Evolutionary conservation across 1,140 invertebrate genomes (phyloP).

Genomic region (Tenebrio molitor): DNA sequence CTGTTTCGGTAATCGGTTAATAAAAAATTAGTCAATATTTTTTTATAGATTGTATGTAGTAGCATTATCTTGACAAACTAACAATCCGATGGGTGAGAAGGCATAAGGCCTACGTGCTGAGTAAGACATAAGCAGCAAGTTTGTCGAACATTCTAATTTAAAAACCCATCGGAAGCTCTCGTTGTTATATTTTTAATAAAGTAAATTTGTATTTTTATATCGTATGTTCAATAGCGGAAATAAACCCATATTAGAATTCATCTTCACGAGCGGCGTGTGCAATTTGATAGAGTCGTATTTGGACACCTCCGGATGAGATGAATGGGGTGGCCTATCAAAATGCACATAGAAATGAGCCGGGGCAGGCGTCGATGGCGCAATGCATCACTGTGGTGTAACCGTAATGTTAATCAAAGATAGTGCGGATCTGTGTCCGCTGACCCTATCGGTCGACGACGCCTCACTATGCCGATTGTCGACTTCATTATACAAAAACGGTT

Average conservation of each 20-base stretch:
- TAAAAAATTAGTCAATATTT: too few species aligned
- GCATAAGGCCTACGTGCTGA: too few species aligned
- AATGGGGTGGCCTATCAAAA: constrained; percentile 47
- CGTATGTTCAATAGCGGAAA: too few species aligned
- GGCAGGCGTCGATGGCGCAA: constrained; percentile 44
- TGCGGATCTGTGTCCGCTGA: constrained; percentile 54
- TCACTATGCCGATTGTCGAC: constrained; percentile 32
- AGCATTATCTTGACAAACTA: too few species aligned
- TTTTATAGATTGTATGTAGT: too few species aligned
- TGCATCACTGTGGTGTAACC: constrained; percentile 45
- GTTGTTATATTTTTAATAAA: too few species aligned
- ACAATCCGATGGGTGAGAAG: too few species aligned
- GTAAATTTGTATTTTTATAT: background rate
- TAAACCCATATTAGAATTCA: constrained; percentile 16
- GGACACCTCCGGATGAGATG: background rate
- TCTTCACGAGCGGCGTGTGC: background rate
- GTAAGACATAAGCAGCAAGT: too few species aligned
- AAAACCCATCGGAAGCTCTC: too few species aligned
- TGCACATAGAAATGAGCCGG: constrained; percentile 53
- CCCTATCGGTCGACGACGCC: constrained; percentile 48
- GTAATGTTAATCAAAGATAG: constrained; percentile 54
- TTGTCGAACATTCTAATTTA: too few species aligned
- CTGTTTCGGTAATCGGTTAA: too few species aligned
- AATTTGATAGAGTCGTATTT: constrained; percentile 1
- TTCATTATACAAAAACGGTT: constrained; percentile 48